Evolutionary conservation across 2,113 vertebrate genomes (phyloP).

Genomic region (Accipiter virgatus): DNA sequence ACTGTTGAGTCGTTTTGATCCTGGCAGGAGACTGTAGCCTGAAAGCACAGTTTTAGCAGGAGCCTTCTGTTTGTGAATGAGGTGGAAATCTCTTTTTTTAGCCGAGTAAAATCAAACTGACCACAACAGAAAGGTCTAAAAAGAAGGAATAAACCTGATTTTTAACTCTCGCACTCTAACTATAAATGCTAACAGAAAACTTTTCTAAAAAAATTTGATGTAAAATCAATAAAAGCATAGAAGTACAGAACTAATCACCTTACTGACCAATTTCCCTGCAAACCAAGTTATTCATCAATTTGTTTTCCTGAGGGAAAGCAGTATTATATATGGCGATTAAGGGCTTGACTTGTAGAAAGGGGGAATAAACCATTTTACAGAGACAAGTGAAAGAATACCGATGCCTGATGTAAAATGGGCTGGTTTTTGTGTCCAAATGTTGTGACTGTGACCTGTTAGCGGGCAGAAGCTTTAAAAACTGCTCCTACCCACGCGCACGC

Average conservation of each 20-base stretch:
- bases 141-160: neutral
- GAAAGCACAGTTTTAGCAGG: neutral
- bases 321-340: neutral
- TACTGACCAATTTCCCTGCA: neutral
- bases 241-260: neutral
- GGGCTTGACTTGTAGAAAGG: neutral
- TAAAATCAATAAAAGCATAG: neutral
- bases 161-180: neutral
- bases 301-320: neutral
- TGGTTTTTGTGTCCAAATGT: fast-evolving
- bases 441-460: fast-evolving
- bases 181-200: neutral
- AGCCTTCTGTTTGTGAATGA: neutral
- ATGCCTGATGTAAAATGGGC: fast-evolving
- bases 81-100: neutral
- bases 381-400: fast-evolving
- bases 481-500: fast-evolving
- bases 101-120: neutral
- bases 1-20: neutral
- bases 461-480: neutral
- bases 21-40: neutral
- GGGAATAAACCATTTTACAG: fast-evolving
- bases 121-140: neutral
- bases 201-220: too few relatives aligned
- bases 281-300: neutral